These are phyloP conservation scores for Diachasma alloeum DNA, from an alignment of 1,140 invertebrate genomes.

Conservation along the genomic window DNA sequence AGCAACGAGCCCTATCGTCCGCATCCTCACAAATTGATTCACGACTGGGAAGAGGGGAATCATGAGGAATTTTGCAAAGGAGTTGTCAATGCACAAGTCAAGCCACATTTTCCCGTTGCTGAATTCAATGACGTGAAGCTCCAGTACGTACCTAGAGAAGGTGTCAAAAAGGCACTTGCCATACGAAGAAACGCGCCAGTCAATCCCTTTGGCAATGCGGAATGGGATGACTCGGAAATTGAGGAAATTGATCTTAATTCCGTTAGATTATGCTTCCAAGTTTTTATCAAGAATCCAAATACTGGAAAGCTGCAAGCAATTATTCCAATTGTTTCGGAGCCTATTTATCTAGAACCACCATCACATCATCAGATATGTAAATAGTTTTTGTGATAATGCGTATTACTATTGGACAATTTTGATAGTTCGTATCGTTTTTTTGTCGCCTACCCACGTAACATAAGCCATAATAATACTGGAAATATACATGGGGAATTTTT, in stretches of 20 bases:
- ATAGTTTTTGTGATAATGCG: no score
- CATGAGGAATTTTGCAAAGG: background rate
- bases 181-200: slow-evolving; percentile 85
- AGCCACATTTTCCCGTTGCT: slow-evolving; percentile 70
- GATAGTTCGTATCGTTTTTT: no score
- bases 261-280: slow-evolving; percentile 94
- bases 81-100: slow-evolving; percentile 69
- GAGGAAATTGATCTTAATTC: slow-evolving; percentile 91
- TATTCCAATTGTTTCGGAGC: slow-evolving; percentile 85
- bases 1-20: slow-evolving; percentile 87
- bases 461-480: no score
- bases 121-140: slow-evolving; percentile 80
- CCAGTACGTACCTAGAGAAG: slow-evolving; percentile 95
- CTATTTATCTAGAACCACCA: slow-evolving; percentile 72
- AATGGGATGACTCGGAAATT: slow-evolving; percentile 86
- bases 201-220: slow-evolving; percentile 83
- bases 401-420: no score
- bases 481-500: no score
- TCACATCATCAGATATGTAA: no score
- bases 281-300: slow-evolving; percentile 82
- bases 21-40: slow-evolving; percentile 95
- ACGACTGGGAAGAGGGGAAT: slow-evolving; percentile 79
- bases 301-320: slow-evolving; percentile 79
- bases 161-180: slow-evolving; percentile 85
- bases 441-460: no score